Evolutionary conservation across 2,888 invertebrate genomes (phyloP), one percentile per base, ranked within the genome.

Genomic region (Chalcis sispes): DNA sequence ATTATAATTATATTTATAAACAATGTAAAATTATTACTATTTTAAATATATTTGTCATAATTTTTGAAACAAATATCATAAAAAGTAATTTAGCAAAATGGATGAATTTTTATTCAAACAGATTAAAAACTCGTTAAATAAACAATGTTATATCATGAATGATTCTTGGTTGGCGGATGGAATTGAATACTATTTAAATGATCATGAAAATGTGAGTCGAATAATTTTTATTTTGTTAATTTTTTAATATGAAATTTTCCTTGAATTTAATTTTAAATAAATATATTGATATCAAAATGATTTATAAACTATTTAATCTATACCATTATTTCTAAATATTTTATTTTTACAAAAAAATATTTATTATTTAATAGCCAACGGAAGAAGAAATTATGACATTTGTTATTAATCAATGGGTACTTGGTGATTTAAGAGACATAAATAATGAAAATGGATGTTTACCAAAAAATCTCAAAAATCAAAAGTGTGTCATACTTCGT

Each of bases 341-440:
- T 20, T 20, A 13, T 10, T 15, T 46, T 46, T 46, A 7, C 20
- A 27, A 10, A 54, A 54, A 27, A 54, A 27, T 5, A 48, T 65
- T 58, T 56, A 40, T 72, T 72, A 10, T 61, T 23, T 70, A 64
- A 13, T 40, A 83, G 83, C 62, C 81, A n/a, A 89, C 87, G 25
- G 85, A 89, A 75, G 83, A 88, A n/a, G 90, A 92, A 27, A 89
- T 93, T 69, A 89, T 91, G 81, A 86, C 87, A 66, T 91, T 91
- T 83, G 93, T 92, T 0, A 91, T 90, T 80, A 90, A 92, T 73
- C 94, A 94, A 83, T 94, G 94, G 94, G 85, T 92, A 58, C 85
- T 93, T 3, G 90, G 92, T 80, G 93, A 94, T 85, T 86, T 94
- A 61, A 89, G 91, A 70, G 92, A 93, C 18, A 91, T 94, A 59